These are phyloP conservation scores for Brotula barbata DNA, from an alignment of 2,797 vertebrate species.

Conservation along the genomic window DNA sequence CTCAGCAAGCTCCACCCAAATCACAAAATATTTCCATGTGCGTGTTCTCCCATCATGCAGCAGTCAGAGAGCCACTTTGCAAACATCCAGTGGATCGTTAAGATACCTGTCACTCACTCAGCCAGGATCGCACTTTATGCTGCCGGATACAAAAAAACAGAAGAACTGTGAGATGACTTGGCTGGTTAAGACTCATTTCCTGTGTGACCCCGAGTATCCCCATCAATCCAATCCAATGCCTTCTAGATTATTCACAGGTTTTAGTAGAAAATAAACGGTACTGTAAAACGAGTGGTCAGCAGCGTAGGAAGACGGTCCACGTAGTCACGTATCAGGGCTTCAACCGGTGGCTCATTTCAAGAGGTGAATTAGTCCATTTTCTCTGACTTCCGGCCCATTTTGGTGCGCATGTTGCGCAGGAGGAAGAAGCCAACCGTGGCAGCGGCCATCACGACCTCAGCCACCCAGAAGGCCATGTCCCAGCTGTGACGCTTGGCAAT, in stretches of 20 bases:
- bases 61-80: slow-evolving; percentile 2
- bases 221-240: background rate
- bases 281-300: background rate
- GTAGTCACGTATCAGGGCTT: background rate
- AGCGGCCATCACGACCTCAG: slow-evolving; percentile 81
- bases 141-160: slow-evolving; percentile 3
- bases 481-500: slow-evolving; percentile 93
- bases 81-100: slow-evolving; percentile 16
- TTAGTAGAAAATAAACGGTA: slow-evolving; percentile 16
- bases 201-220: slow-evolving; percentile 15
- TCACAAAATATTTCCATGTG: background rate
- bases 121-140: slow-evolving; percentile 1
- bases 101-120: background rate
- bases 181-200: slow-evolving; percentile 7
- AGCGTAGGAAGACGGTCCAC: background rate
- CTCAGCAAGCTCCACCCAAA: background rate
- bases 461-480: slow-evolving; percentile 94
- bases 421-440: slow-evolving; percentile 87
- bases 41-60: background rate
- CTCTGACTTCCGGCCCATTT: slow-evolving; percentile 86
- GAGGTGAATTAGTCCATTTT: slow-evolving; percentile 83
- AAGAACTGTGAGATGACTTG: slow-evolving; percentile 5
- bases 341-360: slow-evolving; percentile 7
- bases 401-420: slow-evolving; percentile 93
- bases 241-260: background rate